Evolutionary conservation across 2,797 vertebrate genomes (phyloP).

Genomic region (Eidolon dupreanum): DNA sequence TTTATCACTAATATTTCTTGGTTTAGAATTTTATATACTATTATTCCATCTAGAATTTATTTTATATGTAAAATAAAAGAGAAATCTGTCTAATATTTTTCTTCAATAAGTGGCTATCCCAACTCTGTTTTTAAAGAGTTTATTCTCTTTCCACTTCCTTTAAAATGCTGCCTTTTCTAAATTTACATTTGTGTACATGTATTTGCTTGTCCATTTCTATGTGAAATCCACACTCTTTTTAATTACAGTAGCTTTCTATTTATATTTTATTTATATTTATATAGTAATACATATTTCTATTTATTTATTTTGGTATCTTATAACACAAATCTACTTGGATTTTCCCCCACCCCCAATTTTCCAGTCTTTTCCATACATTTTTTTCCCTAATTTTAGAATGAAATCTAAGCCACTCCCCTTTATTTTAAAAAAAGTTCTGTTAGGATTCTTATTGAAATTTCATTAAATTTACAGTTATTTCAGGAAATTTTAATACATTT

Average conservation of each 20-base stretch:
- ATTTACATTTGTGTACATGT: neutral
- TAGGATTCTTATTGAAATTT: constrained; percentile 12
- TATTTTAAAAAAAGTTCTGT: neutral
- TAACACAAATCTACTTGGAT: neutral
- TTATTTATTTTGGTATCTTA: neutral
- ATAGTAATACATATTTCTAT: no score
- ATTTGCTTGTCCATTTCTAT: neutral
- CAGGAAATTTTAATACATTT: neutral
- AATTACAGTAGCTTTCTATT: neutral
- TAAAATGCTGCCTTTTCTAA: neutral
- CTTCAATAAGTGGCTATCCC: neutral
- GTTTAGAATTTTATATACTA: neutral
- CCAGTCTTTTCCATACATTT: neutral
- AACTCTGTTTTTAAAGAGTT: neutral
- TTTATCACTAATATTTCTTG: neutral
- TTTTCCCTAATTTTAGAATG: constrained; percentile 14
- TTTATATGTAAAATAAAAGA: constrained; percentile 16
- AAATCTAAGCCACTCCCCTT: neutral
- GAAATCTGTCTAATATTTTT: neutral
- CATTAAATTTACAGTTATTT: constrained; percentile 2
- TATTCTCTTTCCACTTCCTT: neutral
- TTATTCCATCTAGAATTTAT: neutral
- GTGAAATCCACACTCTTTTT: neutral
- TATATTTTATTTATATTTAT: no score
- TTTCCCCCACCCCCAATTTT: neutral